These are phyloP conservation scores for Drosophila seguyi DNA, from an alignment of 1,140 invertebrate species.

Conservation along the genomic window DNA sequence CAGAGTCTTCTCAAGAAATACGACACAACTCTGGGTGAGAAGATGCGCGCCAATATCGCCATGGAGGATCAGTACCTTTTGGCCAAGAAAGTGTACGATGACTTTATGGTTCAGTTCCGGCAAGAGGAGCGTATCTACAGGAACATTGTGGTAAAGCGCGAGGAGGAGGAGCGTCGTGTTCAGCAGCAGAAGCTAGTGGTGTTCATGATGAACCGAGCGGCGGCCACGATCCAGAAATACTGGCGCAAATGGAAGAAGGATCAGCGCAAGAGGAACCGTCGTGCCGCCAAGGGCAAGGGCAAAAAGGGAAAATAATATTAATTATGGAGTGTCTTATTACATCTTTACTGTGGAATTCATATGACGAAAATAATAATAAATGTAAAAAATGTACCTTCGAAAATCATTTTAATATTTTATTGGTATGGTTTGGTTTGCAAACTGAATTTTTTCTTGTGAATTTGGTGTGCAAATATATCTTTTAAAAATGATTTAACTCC, in stretches of 20 bases:
- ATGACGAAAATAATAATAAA: constrained; percentile 2
- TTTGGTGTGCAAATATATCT: too few species aligned
- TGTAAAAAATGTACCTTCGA: neutral
- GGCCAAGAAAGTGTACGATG: constrained; percentile 55
- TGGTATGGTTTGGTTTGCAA: too few species aligned
- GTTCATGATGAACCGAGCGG: constrained; percentile 76
- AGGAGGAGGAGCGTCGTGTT: constrained; percentile 55
- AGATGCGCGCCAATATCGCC: constrained; percentile 51
- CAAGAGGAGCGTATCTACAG: constrained; percentile 62
- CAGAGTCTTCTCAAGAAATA: constrained; percentile 49
- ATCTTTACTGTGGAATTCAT: constrained; percentile 4
- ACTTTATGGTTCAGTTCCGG: constrained; percentile 56
- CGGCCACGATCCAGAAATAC: constrained; percentile 63
- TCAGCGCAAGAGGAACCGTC: constrained; percentile 43
- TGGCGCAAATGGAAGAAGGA: constrained; percentile 71
- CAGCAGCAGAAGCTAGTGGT: constrained; percentile 61
- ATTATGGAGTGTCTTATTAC: neutral
- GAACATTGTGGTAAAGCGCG: constrained; percentile 53
- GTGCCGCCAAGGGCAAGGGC: constrained; percentile 47
- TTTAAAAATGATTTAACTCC: too few species aligned
- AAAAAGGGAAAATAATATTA: constrained; percentile 42
- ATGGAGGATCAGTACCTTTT: constrained; percentile 50
- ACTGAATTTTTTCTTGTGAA: too few species aligned
- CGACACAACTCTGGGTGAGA: constrained; percentile 27
- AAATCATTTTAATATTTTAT: too few species aligned